Base-by-base conservation (phyloP, 1,140 invertebrate genomes). In the Orius insidiosus region DNA sequence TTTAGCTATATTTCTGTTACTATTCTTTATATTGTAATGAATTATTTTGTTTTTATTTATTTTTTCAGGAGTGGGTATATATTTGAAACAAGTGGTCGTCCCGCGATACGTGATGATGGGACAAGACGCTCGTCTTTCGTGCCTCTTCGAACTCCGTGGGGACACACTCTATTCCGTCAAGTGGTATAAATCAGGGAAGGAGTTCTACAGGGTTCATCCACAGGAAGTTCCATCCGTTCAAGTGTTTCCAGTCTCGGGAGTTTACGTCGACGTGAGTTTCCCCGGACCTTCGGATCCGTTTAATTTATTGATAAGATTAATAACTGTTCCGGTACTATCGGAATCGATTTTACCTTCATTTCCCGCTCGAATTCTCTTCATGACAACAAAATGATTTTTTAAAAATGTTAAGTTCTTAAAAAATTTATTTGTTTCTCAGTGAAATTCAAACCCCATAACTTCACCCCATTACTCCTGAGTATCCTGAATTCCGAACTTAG, bases 191-290 rank as follows among this genome's bases (percentile, higher is more conserved):
- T 77, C 77, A 52, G 73, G 72, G 47, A 70, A 78, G 54, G 80
- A 84, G 62, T 82, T 85, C 64, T 85, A 79, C 61, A 72, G 80
- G 63, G 83, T 75, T 62, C 73, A 80, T 37, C 80, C 80, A 1
- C 63, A 74, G 49, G 74, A 78, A 55, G 67, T 64, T 55, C 76
- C 76, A 47, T 70, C 73, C 6, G 67, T 68, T 30, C 65, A 74
- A 56, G 65, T 68, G 31, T 78, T 78, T 58, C 55, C 65, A 33
- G 58, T 76, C 44, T 67, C 69, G 31, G 76, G 76, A 13, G 19
- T 50, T 2, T 18, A 66, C 49, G 73, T 46, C 5, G 36, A 51
- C 11, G 40, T 43, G 14, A 43, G 41, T 43, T 30, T 10, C 14
- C 14, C n/a, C 14, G n/a, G 35, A 36, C 9, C 14, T 36, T 15